Conservation (phyloP, 1,140 invertebrate genomes). For the Dinoponera quadriceps region DNA sequence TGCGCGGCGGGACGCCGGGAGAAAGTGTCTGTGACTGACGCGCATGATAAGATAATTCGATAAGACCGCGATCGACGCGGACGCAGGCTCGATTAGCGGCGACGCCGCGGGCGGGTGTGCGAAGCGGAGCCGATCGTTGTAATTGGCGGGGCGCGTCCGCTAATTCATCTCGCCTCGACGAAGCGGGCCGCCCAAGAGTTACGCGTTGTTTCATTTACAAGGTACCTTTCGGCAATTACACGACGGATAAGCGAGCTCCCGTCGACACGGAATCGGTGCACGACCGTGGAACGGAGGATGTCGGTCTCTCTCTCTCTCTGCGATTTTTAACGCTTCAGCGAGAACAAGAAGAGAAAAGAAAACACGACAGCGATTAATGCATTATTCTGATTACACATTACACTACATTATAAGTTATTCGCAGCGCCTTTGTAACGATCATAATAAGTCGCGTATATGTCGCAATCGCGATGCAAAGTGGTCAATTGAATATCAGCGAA, state of each 20-base stretch:
- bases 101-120: conserved; percentile 3
- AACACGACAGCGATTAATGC: conserved; percentile 23
- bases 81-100: not conserved
- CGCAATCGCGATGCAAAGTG: conserved; percentile 5
- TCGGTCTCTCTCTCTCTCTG: too few relatives aligned
- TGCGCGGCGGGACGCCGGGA: too few relatives aligned
- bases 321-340: not conserved
- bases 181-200: not conserved
- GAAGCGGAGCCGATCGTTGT: not conserved
- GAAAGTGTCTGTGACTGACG: not conserved
- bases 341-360: not conserved
- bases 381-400: conserved; percentile 1
- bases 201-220: not conserved
- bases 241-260: conserved; percentile 7
- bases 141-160: too few relatives aligned
- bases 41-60: too few relatives aligned
- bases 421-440: conserved; percentile 20
- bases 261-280: conserved; percentile 27
- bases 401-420: conserved; percentile 12
- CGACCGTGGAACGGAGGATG: not conserved
- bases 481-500: conserved; percentile 31
- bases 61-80: not conserved
- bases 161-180: too few relatives aligned
- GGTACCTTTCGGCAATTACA: conserved; percentile 21
- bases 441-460: not conserved